phyloP scores from a whole-genome alignment of 2,888 invertebrate species.

The Leucophenga maculata region DNA sequence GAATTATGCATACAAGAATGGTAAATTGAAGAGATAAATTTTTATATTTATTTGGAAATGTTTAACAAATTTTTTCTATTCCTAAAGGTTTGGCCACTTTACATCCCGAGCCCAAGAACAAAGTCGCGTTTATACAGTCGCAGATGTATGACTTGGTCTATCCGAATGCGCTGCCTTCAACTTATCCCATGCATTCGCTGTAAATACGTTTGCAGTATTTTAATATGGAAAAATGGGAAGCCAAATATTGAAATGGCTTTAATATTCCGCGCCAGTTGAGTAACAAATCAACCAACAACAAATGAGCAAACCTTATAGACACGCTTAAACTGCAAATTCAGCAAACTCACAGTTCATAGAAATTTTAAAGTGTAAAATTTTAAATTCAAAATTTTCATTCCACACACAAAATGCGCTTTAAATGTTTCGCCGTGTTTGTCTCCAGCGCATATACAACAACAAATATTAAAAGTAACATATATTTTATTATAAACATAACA shows the following conservation, averaged over 20 bases:
- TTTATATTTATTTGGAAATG: background rate
- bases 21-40: slow-evolving; percentile 71
- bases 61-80: too few relatives aligned
- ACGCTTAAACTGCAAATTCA: background rate
- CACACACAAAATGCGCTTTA: background rate
- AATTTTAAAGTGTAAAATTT: background rate
- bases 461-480: background rate
- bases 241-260: background rate
- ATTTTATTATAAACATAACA: background rate
- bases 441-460: background rate
- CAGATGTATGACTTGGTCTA: slow-evolving; percentile 87
- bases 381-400: background rate
- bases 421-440: background rate
- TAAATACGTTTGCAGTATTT: background rate
- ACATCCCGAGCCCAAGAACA: slow-evolving; percentile 82
- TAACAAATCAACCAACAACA: background rate
- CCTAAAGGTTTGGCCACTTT: slow-evolving; percentile 83
- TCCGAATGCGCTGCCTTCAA: slow-evolving; percentile 78
- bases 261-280: background rate
- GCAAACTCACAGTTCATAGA: background rate
- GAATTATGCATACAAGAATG: slow-evolving; percentile 85
- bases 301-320: background rate
- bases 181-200: slow-evolving; percentile 63
- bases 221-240: too few relatives aligned
- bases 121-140: slow-evolving; percentile 81